A percentile compares a stretch with the other conserved stretches of the same genome.
These are phyloP conservation scores for Paracanthobrama guichenoti DNA, from an alignment of 2,113 vertebrate genomes.

Conservation along the genomic window DNA sequence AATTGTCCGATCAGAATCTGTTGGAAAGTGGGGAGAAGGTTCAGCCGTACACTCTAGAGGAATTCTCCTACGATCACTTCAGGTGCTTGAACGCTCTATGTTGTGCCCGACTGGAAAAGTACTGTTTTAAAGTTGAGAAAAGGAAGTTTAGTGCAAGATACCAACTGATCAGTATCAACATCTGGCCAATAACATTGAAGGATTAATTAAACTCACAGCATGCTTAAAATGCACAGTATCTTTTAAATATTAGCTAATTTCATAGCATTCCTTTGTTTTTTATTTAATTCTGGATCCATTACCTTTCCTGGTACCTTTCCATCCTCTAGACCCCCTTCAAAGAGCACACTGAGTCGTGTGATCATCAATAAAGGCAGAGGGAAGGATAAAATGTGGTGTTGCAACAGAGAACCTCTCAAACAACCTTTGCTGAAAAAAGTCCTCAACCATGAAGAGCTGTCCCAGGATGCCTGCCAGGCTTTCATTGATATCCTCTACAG, in stretches of 20 bases:
- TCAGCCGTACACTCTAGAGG: slow-evolving; percentile 94
- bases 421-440: slow-evolving; percentile 93
- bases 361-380: slow-evolving; percentile 95
- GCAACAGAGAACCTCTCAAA: slow-evolving; percentile 93
- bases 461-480: slow-evolving; percentile 92
- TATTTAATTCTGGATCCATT: not conserved
- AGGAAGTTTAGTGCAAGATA: not conserved
- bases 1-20: slow-evolving; percentile 79
- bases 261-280: not conserved
- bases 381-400: slow-evolving; percentile 94
- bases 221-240: no score
- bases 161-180: not conserved
- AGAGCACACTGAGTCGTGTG: slow-evolving; percentile 93
- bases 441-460: slow-evolving; percentile 87
- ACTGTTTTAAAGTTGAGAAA: not conserved
- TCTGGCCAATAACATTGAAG: not conserved
- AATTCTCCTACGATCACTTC: slow-evolving; percentile 96
- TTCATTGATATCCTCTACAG: slow-evolving; percentile 89
- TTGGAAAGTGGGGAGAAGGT: slow-evolving; percentile 79
- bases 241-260: not conserved
- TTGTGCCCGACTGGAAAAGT: not conserved
- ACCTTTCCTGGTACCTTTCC: not conserved
- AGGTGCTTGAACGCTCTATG: slow-evolving; percentile 75
- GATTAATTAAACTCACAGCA: not conserved
- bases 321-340: slow-evolving; percentile 85